Conservation (phyloP, 2,888 invertebrate species). For the Tetropium fuscum region DNA sequence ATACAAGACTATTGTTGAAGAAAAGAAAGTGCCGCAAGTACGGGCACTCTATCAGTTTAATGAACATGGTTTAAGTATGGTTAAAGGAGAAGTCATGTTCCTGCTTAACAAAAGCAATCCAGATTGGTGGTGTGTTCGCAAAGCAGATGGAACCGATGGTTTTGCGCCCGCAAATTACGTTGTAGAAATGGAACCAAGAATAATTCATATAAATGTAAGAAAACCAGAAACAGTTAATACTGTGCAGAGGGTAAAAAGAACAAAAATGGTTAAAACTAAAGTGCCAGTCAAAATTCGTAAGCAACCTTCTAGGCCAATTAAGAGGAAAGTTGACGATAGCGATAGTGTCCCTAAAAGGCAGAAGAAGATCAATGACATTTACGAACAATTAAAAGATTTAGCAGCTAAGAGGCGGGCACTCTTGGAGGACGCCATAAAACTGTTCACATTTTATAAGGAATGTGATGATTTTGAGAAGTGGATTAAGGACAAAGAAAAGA, state of each 20-base stretch:
- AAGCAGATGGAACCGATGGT: conserved; percentile 91
- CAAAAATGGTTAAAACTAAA: conserved; percentile 86
- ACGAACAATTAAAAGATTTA: conserved; percentile 83
- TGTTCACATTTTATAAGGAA: conserved; percentile 95
- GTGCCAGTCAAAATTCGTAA: conserved; percentile 77
- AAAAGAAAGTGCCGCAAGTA: conserved; percentile 88
- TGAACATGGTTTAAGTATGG: conserved; percentile 92
- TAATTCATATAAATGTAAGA: conserved; percentile 86
- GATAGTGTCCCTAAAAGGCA: conserved; percentile 86
- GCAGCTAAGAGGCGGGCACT: conserved; percentile 85
- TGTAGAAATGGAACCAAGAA: conserved; percentile 88
- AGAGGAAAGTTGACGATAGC: conserved; percentile 69
- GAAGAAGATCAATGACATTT: conserved; percentile 83
- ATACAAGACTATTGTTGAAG: conserved; percentile 88
- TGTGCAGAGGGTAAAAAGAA: conserved; percentile 90
- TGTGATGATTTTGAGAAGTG: conserved; percentile 98
- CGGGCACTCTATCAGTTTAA: conserved; percentile 89
- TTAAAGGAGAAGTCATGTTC: conserved; percentile 85
- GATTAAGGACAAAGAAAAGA: conserved; percentile 95
- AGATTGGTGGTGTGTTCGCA: conserved; percentile 99
- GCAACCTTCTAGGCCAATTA: conserved; percentile 63
- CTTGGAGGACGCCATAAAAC: conserved; percentile 90
- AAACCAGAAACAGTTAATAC: conserved; percentile 87
- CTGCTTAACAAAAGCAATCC: conserved; percentile 94
- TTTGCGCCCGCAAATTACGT: conserved; percentile 99